Percentiles rank a stretch among this genome's conserved stretches.
These are phyloP conservation scores for Chrysaora quinquecirrha DNA, from an alignment of 30 jellyfish, hydroid and myxozoan species.

Conservation along the genomic window DNA sequence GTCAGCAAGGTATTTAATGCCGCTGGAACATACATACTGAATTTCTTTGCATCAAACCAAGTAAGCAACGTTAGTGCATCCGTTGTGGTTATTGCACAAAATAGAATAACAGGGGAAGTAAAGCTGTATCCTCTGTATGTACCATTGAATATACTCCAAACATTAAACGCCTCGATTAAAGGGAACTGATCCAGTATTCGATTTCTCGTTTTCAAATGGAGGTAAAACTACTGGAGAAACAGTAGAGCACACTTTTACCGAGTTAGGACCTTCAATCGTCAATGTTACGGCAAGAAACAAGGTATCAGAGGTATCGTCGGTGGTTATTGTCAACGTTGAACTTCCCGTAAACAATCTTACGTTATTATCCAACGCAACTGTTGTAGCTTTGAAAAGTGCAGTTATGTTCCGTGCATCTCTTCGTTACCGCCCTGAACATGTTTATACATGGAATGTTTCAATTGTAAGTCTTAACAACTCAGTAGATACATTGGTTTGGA, in stretches of 20 bases:
- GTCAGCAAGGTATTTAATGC: not conserved
- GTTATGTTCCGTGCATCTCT: conserved; percentile 24
- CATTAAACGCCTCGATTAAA: not conserved
- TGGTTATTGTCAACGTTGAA: conserved; percentile 16
- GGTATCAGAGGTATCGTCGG: conserved; percentile 19
- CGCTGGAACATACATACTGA: conserved; percentile 41
- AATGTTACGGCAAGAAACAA: conserved; percentile 51
- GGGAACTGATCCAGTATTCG: conserved; percentile 34
- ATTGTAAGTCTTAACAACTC: not conserved
- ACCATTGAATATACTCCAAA: not conserved
- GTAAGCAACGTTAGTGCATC: conserved; percentile 48
- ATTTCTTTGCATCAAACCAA: conserved; percentile 50
- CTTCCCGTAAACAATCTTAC: not conserved
- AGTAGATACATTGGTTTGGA: not conserved
- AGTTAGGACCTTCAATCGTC: conserved; percentile 19
- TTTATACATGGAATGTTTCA: conserved; percentile 29
- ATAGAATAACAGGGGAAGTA: conserved; percentile 29
- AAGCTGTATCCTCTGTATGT: conserved; percentile 23
- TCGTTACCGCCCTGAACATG: conserved; percentile 26
- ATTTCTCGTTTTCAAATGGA: conserved; percentile 32
- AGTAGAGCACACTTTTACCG: not conserved
- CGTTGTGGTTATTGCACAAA: conserved; percentile 35
- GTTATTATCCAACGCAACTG: conserved; percentile 19
- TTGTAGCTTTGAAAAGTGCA: not conserved
- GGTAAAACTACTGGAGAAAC: not conserved